Evolutionary conservation across 2,113 vertebrate species (phyloP), one percentile per base, ranked within the genome.

Genomic region (Pseudolaguvia tuberculata): DNA sequence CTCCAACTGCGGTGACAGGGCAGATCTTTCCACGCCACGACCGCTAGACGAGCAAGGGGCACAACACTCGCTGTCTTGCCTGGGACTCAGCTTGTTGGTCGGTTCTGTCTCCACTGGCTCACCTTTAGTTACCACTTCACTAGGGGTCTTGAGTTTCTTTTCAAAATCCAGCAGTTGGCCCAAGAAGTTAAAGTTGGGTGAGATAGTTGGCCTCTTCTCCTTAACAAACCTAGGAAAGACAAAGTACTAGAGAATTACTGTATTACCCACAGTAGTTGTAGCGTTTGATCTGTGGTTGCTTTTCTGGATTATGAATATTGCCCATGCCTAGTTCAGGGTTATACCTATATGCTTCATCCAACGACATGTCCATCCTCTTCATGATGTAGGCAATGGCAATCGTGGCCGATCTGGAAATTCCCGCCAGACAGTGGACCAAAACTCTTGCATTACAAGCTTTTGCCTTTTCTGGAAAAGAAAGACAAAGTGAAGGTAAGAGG

Each of bases 101-200:
- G 11, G 6, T 27, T 85, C 85, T 0, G 20, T 23, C 14, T 70
- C 80, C 12, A 75, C 35, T 25, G 65, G 13, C 42, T 74, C 90
- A 0, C 68, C 51, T 56, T 72, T 85, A 0, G 80, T 71, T 13
- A 88, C 88, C 0, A 76, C 20, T 18, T 86, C 82, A 0, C 77
- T 74, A 68, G 89, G 91, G 75, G 70, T 86, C 83, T 94, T 94
- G n/a, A 99, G 91, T 84, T 92, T 96, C 70, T 94, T 97, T 86
- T 99, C 96, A 5, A 97, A 99, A 84, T 99, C 96, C 80, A 99
- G 85, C 72, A 93, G 88, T 75, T 93, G 92, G 51, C 92, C 92
- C 73, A 93, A 85, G 75, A 93, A 93, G 85, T 93, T 92, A 45
- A 93, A 93, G 85, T 93, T 93, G 0, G 92, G 92, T 0, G 92